Percentiles rank a stretch among this genome's conserved stretches.
phyloP scores from a whole-genome alignment of 1,140 invertebrate genomes.

The Drosophila trapezifrons region DNA sequence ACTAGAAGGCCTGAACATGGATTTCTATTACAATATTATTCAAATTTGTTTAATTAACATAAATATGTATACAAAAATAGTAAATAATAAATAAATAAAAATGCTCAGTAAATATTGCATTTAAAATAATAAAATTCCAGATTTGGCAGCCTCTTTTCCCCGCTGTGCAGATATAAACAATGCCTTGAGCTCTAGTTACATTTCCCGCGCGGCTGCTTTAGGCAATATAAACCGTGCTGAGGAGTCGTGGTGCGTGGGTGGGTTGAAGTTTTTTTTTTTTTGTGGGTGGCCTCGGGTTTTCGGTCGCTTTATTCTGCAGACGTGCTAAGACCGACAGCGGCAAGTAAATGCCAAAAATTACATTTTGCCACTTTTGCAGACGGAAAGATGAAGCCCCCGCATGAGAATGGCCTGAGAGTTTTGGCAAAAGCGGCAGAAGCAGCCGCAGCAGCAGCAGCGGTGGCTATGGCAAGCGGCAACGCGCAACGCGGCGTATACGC shows the following conservation, averaged over 20 bases:
- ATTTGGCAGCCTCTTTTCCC: background rate
- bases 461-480: too few relatives aligned
- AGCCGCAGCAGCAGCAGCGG: too few relatives aligned
- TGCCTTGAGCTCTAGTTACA: slow-evolving; percentile 51
- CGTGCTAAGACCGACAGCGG: slow-evolving; percentile 52
- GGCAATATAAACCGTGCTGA: slow-evolving; percentile 42
- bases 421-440: background rate
- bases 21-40: background rate
- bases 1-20: fast-evolving
- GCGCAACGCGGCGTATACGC: slow-evolving; percentile 70
- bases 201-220: slow-evolving; percentile 49
- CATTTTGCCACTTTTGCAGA: slow-evolving; percentile 79
- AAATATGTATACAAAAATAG: too few relatives aligned
- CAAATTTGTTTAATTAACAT: too few relatives aligned
- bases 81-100: too few relatives aligned
- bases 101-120: too few relatives aligned
- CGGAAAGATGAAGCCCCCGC: slow-evolving; percentile 63
- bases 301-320: slow-evolving; percentile 31
- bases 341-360: slow-evolving; percentile 79
- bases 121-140: background rate
- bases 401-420: slow-evolving; percentile 23
- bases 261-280: background rate
- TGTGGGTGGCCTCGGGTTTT: slow-evolving; percentile 4
- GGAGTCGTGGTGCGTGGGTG: slow-evolving; percentile 24
- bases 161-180: slow-evolving; percentile 48